Evolutionary conservation across 2,113 vertebrate species (phyloP), one percentile per base, ranked within the genome.

Genomic region (Centropus unirufus): DNA sequence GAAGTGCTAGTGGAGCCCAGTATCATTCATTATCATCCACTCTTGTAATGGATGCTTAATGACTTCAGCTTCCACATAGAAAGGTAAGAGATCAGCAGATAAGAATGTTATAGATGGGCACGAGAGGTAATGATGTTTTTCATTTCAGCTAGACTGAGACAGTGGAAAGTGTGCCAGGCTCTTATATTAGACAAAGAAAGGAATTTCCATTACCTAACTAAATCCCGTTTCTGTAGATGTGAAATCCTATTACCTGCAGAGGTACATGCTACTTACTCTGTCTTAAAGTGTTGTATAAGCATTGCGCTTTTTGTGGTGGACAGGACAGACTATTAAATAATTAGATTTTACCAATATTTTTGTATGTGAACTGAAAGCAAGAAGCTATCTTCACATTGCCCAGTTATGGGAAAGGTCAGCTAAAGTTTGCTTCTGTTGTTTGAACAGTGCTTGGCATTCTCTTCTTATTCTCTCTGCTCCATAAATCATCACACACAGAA

Each of bases 361-460:
- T 51, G 13, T 20, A 30, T 39, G 52, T 64, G 44, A 82, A 62
- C 36, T 67, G 72, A 81, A 89, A 68, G 40, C 32, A 81, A 29
- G 51, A 59, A 27, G 2, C 22, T 70, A 76, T 81, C 19, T 39
- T 62, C 64, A 46, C 46, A 59, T 51, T 81, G 18, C 30, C 63
- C 44, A 86, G 73, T 63, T 92, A 73, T 19, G 58, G 42, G 26
- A 93, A 95, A 95, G 67, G 42, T 88, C 81, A 94, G 19, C 36
- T 87, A 76, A 94, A 89, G 40, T 89, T 91, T 80, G 19, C 16
- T 64, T 79, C 54, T 68, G 58, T 70, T 95, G 57, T 91, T 61
- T 93, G 75, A 94, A 47, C 8, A 77, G 42, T 39, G 34, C 68
- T 95, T 92, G 83, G 75, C 81, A 75, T 64, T 90, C 44, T 76